A percentile compares a stretch with the other conserved stretches of the same genome.
These are phyloP conservation scores for Xestia sexstrigata DNA, from an alignment of 2,888 invertebrate genomes.

Conservation along the genomic window DNA sequence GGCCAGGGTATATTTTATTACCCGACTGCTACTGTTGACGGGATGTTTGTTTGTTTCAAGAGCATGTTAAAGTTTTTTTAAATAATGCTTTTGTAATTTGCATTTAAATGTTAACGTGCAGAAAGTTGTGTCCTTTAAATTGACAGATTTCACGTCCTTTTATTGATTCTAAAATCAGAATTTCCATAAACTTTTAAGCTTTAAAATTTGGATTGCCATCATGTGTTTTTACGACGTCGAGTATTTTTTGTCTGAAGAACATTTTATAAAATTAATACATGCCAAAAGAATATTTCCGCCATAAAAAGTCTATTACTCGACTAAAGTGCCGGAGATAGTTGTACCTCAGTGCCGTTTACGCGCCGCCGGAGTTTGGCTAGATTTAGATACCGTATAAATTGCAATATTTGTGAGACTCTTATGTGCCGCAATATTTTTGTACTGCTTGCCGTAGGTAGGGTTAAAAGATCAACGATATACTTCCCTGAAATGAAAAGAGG, in stretches of 20 bases:
- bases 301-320: conserved; percentile 29
- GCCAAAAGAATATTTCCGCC: conserved; percentile 4
- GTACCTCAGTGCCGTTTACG: neutral
- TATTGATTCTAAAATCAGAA: neutral
- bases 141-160: neutral
- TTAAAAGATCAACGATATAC: neutral
- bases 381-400: conserved; percentile 41
- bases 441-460: neutral
- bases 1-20: neutral
- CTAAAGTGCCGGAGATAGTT: conserved; percentile 19
- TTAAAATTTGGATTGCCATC: no score
- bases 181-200: neutral
- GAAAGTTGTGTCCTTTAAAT: neutral
- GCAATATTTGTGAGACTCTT: neutral
- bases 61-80: neutral
- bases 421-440: conserved; percentile 15
- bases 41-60: neutral
- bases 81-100: neutral
- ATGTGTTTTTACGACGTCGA: neutral
- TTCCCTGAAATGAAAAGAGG: neutral
- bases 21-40: neutral
- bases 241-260: neutral
- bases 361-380: neutral
- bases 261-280: neutral
- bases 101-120: neutral